phyloP scores from a whole-genome alignment of 2,113 vertebrate genomes.

The Megaleporinus macrocephalus region DNA sequence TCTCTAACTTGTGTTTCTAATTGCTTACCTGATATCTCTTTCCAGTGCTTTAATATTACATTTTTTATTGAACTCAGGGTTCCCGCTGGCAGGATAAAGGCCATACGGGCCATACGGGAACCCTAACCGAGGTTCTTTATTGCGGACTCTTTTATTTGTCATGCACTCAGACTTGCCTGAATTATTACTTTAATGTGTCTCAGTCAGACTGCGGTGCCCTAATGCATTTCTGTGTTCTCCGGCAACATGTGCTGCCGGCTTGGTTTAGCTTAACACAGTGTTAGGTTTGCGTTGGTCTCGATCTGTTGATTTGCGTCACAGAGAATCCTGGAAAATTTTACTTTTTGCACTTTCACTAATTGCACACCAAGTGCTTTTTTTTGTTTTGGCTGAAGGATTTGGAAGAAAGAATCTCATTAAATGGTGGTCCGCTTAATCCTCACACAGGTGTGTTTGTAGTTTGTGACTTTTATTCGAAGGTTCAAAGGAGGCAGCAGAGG shows the following conservation, averaged over 20 bases:
- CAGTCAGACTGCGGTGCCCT: neutral
- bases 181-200: neutral
- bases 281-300: neutral
- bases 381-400: neutral
- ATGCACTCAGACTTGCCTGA: neutral
- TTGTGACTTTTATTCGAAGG: neutral
- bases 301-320: neutral
- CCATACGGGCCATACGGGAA: neutral
- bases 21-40: no score
- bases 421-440: neutral
- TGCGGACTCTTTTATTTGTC: neutral
- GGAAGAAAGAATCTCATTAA: neutral
- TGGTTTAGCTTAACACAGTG: neutral
- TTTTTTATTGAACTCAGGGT: neutral
- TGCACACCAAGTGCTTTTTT: neutral
- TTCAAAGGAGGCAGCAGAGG: neutral
- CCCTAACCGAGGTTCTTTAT: neutral
- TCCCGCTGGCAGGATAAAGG: neutral
- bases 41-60: neutral
- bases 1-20: no score
- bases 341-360: neutral
- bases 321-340: neutral
- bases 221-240: neutral
- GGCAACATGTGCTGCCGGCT: neutral
- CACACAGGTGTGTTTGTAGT: neutral